Base-by-base conservation (phyloP, 2,113 vertebrate genomes). In the Lathamus discolor region DNA sequence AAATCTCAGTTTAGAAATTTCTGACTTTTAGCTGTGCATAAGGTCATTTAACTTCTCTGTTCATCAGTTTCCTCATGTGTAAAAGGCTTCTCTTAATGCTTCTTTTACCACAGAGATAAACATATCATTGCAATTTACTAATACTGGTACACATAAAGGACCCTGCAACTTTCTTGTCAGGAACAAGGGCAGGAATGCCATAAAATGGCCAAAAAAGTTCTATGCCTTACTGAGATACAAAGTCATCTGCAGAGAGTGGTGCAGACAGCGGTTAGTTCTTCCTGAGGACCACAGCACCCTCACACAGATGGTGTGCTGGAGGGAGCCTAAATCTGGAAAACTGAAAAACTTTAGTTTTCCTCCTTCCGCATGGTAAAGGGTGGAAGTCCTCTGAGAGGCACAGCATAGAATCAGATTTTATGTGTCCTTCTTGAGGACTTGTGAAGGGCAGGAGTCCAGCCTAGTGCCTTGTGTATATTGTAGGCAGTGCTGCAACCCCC, bases 101-200 rank as follows among this genome's bases (percentile, higher is more conserved):
- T 72, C 10, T n/a, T 69, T 67, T 29, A 81, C 18, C 29, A 75
- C n/a, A 22, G 52, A 35, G n/a, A 52, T 79, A 72, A 62, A 72
- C 4, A 11, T 74, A 57, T 4, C 8, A 13, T 41, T 83, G 51
- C n/a, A 70, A 28, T 63, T 77, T 68, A 54, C 33, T 57, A 43
- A 22, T 29, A 51, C 2, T 51, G 17, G 33, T 16, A 57, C 20
- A n/a, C 0, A 0, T 31, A 57, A 62, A 51, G 20, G 25, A 51
- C 41, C 11, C 9, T 28, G 23, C 29, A 29, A 79, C 44, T 79
- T 88, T 78, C 55, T 31, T 27, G 46, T 46, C 33, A 63, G 46
- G 11, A 61, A 14, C 28, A 83, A 83, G 41, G 51, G 39, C 51
- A 35, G 39, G 39, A 92, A 54, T 39, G 24, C 18, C n/a, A 33